Conservation (phyloP, 2,888 invertebrate species). For the Nasonia oneida region DNA sequence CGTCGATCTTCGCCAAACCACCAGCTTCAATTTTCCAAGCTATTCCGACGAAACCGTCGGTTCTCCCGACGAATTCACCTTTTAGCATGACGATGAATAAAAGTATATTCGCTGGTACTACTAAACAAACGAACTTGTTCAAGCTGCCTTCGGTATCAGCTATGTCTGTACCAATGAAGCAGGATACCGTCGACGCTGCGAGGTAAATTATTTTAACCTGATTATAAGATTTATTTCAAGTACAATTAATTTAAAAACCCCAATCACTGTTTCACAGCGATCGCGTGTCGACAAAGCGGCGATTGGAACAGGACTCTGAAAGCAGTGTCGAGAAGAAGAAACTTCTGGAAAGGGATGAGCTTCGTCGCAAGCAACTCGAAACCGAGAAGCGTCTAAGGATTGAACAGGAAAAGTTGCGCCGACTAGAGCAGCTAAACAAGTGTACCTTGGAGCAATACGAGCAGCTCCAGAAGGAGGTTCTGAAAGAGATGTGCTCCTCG, state of each 20-base stretch:
- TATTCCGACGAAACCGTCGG: constrained; percentile 6
- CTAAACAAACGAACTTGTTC: constrained; percentile 52
- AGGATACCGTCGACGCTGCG: neutral
- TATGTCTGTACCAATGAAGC: neutral
- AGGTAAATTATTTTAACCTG: constrained; percentile 21
- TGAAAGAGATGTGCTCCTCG: constrained; percentile 67
- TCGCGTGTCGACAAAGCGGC: constrained; percentile 42
- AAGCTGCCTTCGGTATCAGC: neutral
- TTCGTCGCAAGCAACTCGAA: constrained; percentile 19
- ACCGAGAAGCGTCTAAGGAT: constrained; percentile 10
- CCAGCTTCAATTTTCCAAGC: constrained; percentile 15
- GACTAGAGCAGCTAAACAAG: constrained; percentile 10
- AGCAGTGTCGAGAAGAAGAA: constrained; percentile 28
- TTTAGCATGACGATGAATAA: constrained; percentile 64
- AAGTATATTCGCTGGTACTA: constrained; percentile 64
- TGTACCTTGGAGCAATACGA: constrained; percentile 29
- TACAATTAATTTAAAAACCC: neutral
- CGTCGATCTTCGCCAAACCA: constrained; percentile 39
- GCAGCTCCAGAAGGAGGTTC: constrained; percentile 59
- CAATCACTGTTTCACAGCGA: neutral
- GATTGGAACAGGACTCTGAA: constrained; percentile 22
- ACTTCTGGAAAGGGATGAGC: constrained; percentile 1
- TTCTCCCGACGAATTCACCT: constrained; percentile 48
- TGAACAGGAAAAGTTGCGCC: constrained; percentile 38
- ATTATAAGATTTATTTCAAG: neutral